Percentiles rank a stretch among this genome's conserved stretches.
Conservation (phyloP, 2,113 vertebrate genomes). For the Toxostoma redivivum region DNA sequence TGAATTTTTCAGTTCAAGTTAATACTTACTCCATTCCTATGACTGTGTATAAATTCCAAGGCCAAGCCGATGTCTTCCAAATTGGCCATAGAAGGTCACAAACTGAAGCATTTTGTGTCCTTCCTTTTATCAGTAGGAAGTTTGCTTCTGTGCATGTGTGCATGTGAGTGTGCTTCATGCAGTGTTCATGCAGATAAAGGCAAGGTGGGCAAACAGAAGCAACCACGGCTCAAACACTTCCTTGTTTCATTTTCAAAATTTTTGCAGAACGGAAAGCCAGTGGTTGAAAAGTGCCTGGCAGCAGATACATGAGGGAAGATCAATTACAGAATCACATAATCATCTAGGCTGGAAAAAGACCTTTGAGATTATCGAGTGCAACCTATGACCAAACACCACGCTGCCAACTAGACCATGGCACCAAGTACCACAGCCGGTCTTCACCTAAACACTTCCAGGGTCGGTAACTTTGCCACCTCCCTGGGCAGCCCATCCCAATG, state of each 20-base stretch:
- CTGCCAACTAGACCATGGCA: neutral
- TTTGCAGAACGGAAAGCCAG: neutral
- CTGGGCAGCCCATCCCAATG: no score
- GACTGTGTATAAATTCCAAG: neutral
- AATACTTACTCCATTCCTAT: neutral
- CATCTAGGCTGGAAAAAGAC: neutral
- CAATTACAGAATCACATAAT: neutral
- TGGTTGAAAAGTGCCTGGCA: neutral
- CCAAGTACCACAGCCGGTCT: neutral
- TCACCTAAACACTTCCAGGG: neutral
- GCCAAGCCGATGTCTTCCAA: neutral
- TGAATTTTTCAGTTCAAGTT: neutral
- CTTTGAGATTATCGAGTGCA: fast-evolving
- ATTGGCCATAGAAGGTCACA: neutral
- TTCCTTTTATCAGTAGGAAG: neutral
- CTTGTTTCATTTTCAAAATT: neutral
- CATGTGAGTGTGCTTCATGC: neutral
- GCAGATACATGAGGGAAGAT: fast-evolving
- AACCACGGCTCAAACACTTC: fast-evolving
- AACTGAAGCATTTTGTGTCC: neutral
- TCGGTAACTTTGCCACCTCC: fast-evolving
- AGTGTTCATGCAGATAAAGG: neutral
- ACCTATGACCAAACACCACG: neutral
- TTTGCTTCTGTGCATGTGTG: neutral
- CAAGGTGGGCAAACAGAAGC: neutral